Evolutionary conservation across 2,888 invertebrate species (phyloP), one percentile per base, ranked within the genome.

Genomic region (Gortyna flavago): DNA sequence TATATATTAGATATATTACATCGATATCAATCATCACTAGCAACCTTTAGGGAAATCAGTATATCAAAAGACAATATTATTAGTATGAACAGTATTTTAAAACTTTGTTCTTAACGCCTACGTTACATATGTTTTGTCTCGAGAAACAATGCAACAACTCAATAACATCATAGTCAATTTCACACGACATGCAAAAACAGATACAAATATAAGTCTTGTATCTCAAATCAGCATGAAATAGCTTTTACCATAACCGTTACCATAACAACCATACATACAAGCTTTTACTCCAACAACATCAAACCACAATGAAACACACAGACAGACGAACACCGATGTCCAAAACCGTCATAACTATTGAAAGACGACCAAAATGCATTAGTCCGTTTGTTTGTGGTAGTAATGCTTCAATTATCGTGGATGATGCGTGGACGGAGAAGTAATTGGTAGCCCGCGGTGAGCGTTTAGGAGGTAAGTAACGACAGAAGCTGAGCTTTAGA

Each of bases 381-480:
- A 87, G 86, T 70, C 8, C 61, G 84, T 85, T 78, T 87, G 84
- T 88, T 88, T 88, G 80, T 87, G 48, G 41, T 77, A 61, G 72
- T 83, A 87, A 88, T 87, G 84, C 86, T 79, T 88, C 89, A 87
- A 88, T 88, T 88, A 88, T 71, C 89, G 59, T 65, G 69, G 57
- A 77, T 68, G 74, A 76, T 86, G 84, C 80, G 72, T 61, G 70
- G 38, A 44, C 69, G 68, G 44, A 25, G 9, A 61, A 29, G 65
- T 83, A 72, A 85, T 85, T 73, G 72, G 71, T 85, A 38, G 41
- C 69, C 79, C 35, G 62, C 18, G 65, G 82, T 35, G 74, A 64
- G 69, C 64, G 18, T 32, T 70, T n/a, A 54, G 57, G 44, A 59
- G 35, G 72, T 75, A 70, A 70, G 76, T 75, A 70, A 70, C 64